Percentiles rank a stretch among this genome's conserved stretches.
phyloP scores from a whole-genome alignment of 2,888 invertebrate genomes.

The Pollenia labialis region DNA sequence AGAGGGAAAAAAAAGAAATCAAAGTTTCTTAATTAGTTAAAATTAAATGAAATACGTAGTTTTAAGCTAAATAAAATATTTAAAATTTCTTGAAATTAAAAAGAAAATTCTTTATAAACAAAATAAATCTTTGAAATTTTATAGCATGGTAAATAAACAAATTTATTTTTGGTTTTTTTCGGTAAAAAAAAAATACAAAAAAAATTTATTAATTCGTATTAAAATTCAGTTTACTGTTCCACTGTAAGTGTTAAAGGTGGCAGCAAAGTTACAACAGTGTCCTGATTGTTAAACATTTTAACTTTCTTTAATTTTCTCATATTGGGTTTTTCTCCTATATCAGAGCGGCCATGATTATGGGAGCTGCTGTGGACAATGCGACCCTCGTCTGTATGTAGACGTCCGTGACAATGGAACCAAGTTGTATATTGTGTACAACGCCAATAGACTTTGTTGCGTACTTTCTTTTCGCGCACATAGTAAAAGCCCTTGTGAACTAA shows the following conservation, averaged over 20 bases:
- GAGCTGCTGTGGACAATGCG: conserved; percentile 78
- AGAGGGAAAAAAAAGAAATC: conserved; percentile 43
- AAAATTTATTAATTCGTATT: not conserved
- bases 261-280: not conserved
- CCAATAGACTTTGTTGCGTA: conserved; percentile 83
- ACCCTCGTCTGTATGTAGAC: conserved; percentile 80
- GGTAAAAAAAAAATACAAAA: not conserved
- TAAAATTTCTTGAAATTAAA: no score
- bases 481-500: conserved; percentile 79
- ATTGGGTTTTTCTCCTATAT: conserved; percentile 68
- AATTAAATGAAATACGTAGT: not conserved
- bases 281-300: conserved; percentile 25
- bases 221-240: conserved; percentile 16
- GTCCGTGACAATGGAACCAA: conserved; percentile 80
- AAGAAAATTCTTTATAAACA: not conserved
- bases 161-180: conserved; percentile 16
- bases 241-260: conserved; percentile 27
- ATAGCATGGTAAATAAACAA: no score
- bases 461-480: conserved; percentile 82
- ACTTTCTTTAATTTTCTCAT: conserved; percentile 69
- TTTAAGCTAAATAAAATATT: conserved; percentile 1
- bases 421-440: conserved; percentile 84
- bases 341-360: conserved; percentile 80
- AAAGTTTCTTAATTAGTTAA: conserved; percentile 14
- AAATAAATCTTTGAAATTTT: not conserved